Evolutionary conservation across 2,888 invertebrate species (phyloP).

Genomic region (Cryptocephalus moraei): DNA sequence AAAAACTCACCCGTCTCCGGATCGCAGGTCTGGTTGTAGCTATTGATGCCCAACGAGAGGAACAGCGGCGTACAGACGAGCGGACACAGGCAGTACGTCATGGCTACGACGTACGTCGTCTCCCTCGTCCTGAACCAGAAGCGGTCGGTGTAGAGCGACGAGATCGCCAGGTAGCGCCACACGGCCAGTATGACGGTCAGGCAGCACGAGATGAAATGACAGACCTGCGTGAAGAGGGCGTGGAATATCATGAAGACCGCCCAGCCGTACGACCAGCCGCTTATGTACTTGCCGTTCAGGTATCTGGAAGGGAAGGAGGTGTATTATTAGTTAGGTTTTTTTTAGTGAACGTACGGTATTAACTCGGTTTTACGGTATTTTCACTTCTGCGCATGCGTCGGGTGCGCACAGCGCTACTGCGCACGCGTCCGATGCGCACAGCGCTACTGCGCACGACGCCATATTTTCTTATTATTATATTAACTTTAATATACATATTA

Average conservation of each 20-base stretch:
- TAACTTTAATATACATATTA: too few relatives aligned
- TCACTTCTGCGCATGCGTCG: too few relatives aligned
- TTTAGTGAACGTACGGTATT: too few relatives aligned
- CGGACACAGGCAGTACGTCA: constrained; percentile 74
- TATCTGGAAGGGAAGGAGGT: too few relatives aligned
- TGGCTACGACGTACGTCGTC: constrained; percentile 63
- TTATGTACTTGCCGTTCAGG: constrained; percentile 34
- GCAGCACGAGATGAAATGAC: constrained; percentile 88
- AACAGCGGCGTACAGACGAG: constrained; percentile 77
- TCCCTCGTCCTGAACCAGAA: constrained; percentile 74
- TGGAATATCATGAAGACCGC: constrained; percentile 81
- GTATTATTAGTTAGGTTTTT: too few relatives aligned
- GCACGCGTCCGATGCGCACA: too few relatives aligned
- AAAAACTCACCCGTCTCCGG: constrained; percentile 39
- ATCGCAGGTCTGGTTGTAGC: constrained; percentile 42
- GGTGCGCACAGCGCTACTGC: too few relatives aligned
- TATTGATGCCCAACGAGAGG: constrained; percentile 63
- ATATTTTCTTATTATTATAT: too few relatives aligned
- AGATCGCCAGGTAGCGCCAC: constrained; percentile 84
- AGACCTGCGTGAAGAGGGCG: constrained; percentile 79
- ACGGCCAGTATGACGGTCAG: constrained; percentile 85
- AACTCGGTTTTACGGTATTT: too few relatives aligned
- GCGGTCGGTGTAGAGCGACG: constrained; percentile 68
- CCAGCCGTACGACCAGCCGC: constrained; percentile 61
- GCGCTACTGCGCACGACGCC: too few relatives aligned